These are phyloP conservation scores for Fundulus diaphanus DNA, from an alignment of 2,797 vertebrate species.

Conservation along the genomic window DNA sequence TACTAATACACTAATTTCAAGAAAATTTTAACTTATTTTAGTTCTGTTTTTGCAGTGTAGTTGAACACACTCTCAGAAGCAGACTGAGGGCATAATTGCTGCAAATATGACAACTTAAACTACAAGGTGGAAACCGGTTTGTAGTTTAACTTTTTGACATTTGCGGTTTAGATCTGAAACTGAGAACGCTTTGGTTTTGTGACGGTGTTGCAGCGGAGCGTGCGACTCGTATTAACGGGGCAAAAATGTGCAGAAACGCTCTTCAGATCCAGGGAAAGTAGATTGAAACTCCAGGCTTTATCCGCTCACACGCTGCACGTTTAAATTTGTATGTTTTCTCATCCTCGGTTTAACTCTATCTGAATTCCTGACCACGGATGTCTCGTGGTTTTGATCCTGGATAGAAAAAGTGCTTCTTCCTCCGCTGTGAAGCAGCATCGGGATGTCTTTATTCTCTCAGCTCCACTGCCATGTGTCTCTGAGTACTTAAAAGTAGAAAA, in stretches of 20 bases:
- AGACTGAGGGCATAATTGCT: not conserved
- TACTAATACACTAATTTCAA: too few relatives aligned
- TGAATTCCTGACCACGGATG: constrained; percentile 53
- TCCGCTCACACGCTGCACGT: not conserved
- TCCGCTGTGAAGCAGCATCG: constrained; percentile 22
- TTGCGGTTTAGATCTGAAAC: not conserved
- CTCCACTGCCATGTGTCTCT: constrained; percentile 75
- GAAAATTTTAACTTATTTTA: too few relatives aligned
- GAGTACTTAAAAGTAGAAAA: constrained; percentile 63
- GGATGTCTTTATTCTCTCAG: constrained; percentile 52
- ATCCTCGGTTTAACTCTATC: constrained; percentile 8
- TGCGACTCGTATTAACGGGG: not conserved
- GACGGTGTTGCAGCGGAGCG: not conserved
- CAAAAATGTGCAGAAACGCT: constrained; percentile 37
- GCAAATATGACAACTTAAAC: not conserved
- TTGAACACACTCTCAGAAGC: too few relatives aligned
- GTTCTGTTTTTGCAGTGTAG: too few relatives aligned
- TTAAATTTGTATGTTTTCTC: not conserved
- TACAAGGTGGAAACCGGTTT: not conserved
- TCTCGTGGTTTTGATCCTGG: constrained; percentile 22
- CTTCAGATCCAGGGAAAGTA: constrained; percentile 6
- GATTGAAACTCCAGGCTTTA: constrained; percentile 14
- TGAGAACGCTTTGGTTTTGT: not conserved
- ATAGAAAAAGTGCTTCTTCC: constrained; percentile 23
- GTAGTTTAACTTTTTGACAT: not conserved